Evolutionary conservation across 2,888 invertebrate species (phyloP), one percentile per base, ranked within the genome.

Genomic region (Eristalis arbustorum): DNA sequence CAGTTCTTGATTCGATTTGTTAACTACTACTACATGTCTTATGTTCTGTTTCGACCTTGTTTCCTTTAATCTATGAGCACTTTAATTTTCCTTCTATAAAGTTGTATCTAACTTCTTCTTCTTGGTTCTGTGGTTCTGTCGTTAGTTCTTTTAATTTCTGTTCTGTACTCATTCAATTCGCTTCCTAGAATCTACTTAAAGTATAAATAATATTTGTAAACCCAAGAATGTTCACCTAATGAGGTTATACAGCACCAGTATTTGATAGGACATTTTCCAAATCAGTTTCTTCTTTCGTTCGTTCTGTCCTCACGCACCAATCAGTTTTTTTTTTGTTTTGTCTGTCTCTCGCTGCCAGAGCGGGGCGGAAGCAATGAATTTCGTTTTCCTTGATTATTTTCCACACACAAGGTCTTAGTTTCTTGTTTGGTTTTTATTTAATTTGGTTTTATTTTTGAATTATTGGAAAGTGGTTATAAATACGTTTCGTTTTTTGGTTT

Each of bases 201-300:
- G 69, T 49, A 42, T 72, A 56, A 68, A 81, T 5, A n/a, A n/a
- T n/a, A n/a, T n/a, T n/a, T n/a, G n/a, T 63, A 56, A 85, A 85
- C 62, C 69, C 82, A 18, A 87, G 82, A 87, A 83, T 87, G 71
- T 83, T 83, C 83, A 87, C 87, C 87, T 87, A 79, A 87, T 87
- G 87, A 79, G 87, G 87, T 87, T 87, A 87, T 87, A 87, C 87
- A 87, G 87, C 87, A 87, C 87, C 64, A 83, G 74, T 76, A 87
- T 79, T 87, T 78, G 78, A 83, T 83, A 83, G 87, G 87, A 83
- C 64, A 78, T 83, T 83, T 87, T 79, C 78, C 72, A 75, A 84
- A 78, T 78, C 74, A 66, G 82, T 87, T 87, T 66, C 69, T 87
- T 71, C 77, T 78, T 87, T 72, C 64, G 72, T 87, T 87, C 25